Conservation (phyloP, 2,113 vertebrate genomes). For the Syrmaticus mikado region DNA sequence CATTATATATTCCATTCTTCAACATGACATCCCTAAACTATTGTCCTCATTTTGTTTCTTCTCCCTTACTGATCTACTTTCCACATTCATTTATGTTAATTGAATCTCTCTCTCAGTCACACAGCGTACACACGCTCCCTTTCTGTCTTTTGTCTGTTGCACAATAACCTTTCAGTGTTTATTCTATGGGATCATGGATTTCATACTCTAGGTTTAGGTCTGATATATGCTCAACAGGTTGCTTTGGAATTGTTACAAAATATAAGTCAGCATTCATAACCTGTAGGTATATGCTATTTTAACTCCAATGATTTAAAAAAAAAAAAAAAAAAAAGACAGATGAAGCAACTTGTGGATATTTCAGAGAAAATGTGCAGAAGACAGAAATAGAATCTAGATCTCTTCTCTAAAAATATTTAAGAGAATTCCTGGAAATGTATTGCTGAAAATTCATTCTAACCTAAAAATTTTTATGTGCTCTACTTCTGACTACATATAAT, state of each 20-base stretch:
- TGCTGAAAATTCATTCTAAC: background rate
- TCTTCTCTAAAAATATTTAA: background rate
- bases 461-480: background rate
- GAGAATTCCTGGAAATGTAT: background rate
- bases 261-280: background rate
- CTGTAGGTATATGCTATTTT: background rate
- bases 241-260: background rate
- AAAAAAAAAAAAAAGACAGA: background rate
- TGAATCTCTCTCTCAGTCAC: background rate
- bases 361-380: background rate
- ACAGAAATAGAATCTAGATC: background rate
- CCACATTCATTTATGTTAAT: background rate
- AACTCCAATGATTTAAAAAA: background rate
- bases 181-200: background rate
- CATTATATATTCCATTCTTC: background rate
- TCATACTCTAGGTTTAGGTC: background rate
- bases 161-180: background rate
- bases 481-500: background rate
- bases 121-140: fast-evolving
- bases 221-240: background rate
- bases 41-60: background rate
- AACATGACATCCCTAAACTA: background rate
- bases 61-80: background rate
- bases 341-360: background rate
- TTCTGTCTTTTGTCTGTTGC: background rate